These are phyloP conservation scores for Loris lydekkerianus DNA, from an alignment of 2,797 vertebrate species.

Conservation along the genomic window DNA sequence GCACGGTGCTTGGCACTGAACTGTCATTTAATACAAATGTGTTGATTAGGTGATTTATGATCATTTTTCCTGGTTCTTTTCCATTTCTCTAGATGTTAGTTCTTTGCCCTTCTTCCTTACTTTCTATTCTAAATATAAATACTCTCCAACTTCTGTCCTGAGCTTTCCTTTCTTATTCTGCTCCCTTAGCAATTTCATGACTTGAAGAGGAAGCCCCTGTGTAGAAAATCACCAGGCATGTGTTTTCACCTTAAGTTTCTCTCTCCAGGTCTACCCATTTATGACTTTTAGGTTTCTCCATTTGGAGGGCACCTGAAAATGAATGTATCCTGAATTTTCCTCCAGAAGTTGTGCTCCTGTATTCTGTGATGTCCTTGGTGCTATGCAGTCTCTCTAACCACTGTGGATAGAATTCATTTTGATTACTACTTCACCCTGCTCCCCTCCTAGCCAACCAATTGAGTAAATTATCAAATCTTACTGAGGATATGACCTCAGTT, in stretches of 20 bases:
- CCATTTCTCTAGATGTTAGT: neutral
- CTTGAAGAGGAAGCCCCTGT: neutral
- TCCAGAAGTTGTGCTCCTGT: neutral
- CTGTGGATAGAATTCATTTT: neutral
- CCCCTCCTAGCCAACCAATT: neutral
- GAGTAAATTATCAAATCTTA: neutral
- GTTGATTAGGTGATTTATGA: neutral
- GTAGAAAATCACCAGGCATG: neutral
- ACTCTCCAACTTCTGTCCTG: neutral
- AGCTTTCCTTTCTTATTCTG: neutral
- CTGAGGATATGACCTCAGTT: neutral
- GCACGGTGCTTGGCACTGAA: neutral
- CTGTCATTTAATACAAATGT: neutral
- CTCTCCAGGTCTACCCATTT: neutral
- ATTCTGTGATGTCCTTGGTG: neutral
- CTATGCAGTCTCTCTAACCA: neutral
- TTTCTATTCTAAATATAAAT: neutral
- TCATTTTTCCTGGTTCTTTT: neutral
- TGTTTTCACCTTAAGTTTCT: neutral
- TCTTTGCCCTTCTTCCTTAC: neutral
- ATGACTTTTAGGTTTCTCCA: neutral
- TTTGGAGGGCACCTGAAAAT: neutral
- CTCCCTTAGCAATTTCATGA: neutral
- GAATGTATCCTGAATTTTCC: neutral
- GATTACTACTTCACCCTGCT: neutral